A percentile compares a stretch with the other conserved stretches of the same genome.
These are phyloP conservation scores for Xenopus petersii DNA, from an alignment of 2,797 vertebrate genomes.

Conservation along the genomic window DNA sequence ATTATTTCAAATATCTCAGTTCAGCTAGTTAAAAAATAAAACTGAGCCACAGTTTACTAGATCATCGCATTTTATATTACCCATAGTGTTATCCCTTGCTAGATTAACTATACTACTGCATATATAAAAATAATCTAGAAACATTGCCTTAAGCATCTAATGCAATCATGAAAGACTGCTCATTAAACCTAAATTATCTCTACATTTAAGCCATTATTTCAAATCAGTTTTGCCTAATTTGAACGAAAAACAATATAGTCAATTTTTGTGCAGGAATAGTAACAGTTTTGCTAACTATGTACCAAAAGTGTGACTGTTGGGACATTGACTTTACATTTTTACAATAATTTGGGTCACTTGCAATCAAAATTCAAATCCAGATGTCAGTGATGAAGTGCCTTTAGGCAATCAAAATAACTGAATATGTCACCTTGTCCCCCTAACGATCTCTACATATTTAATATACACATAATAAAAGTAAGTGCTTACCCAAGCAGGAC, in stretches of 20 bases:
- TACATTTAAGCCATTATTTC: constrained; percentile 11
- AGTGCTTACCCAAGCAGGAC: constrained; percentile 66
- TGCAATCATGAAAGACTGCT: neutral
- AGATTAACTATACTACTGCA: too few species aligned
- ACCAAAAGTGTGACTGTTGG: constrained; percentile 40
- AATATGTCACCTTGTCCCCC: constrained; percentile 67
- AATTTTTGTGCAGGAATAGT: constrained; percentile 2
- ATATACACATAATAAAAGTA: constrained; percentile 65
- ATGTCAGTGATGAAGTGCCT: constrained; percentile 62
- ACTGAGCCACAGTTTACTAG: too few species aligned
- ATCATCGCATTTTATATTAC: too few species aligned
- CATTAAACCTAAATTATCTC: neutral
- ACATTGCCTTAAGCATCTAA: neutral
- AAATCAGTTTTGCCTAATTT: constrained; percentile 20
- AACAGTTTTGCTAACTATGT: constrained; percentile 35
- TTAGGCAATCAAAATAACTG: constrained; percentile 61
- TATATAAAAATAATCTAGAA: too few species aligned
- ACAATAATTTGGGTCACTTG: constrained; percentile 54
- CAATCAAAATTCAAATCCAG: constrained; percentile 58
- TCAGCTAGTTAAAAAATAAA: too few species aligned
- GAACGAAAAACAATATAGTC: constrained; percentile 5
- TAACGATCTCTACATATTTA: constrained; percentile 66
- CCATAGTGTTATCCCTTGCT: too few species aligned
- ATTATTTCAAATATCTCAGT: too few species aligned
- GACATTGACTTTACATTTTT: constrained; percentile 48